Base-by-base conservation (phyloP, 37 sponge, comb jelly and placozoan species). In the Beroe forskalii region DNA sequence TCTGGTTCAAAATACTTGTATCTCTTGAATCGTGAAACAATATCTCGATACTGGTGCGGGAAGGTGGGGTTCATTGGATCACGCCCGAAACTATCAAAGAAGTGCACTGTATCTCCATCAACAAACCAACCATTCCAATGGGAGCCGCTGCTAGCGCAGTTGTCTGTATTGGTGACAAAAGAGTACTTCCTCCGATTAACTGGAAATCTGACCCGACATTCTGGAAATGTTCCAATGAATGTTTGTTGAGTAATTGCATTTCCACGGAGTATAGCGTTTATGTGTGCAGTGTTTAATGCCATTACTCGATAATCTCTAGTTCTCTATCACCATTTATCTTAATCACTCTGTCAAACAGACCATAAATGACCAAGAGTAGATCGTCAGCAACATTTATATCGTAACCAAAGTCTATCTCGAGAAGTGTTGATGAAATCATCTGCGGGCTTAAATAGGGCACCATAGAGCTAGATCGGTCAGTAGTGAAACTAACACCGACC, bases 151-250 rank as follows among this genome's bases (percentile, higher is more conserved):
- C 27, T 22, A 1, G 4, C 40, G 30, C 30, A 38, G 23, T 32
- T 4, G 22, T 72, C 40, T 14, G 40, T 37, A 37, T 72, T 72
- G 3, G 40, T 32, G 40, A 72, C 27, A 72, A 72, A 72, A 1
- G 40, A 32, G 27, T 72, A 72, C 3, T 23, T 72, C 14, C 27
- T 28, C 22, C 40, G 9, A 4, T 38, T 64, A 6, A 6, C 4
- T n/a, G 25, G 66, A 6, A 64, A n/a, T 23, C 17, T 22, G 4
- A 27, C 17, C 25, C 4, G 4, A 36, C 76, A 72, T 27, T 3
- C 8, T 38, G 76, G 76, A 27, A 72, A 72, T 17, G 76, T 72
- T 12, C 76, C 76, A 72, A 72, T 72, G 76, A 27, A 72, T 8
- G 9, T 22, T 22, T 23, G 66, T n/a, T 22, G 25, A 22, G 31